phyloP scores from a whole-genome alignment of 2,888 invertebrate genomes.

The Scaptomyza cyrtandrae region DNA sequence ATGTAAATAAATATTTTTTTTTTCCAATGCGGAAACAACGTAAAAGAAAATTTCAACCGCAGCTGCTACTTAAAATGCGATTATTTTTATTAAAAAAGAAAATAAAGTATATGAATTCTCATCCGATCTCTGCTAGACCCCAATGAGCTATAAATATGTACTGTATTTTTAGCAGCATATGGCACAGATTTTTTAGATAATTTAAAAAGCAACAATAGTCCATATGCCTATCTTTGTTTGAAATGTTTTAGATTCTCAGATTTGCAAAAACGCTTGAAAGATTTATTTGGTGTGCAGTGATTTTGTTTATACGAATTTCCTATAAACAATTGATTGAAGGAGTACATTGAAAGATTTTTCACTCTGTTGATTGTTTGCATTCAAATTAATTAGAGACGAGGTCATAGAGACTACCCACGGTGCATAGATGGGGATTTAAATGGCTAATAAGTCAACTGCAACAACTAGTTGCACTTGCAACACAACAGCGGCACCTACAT shows the following conservation, averaged over 20 bases:
- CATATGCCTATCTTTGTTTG: constrained; percentile 4
- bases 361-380: constrained; percentile 34
- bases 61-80: constrained; percentile 1
- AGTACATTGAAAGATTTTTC: constrained; percentile 29
- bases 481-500: constrained; percentile 5
- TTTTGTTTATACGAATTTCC: constrained; percentile 29
- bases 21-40: constrained; percentile 1
- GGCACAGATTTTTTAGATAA: constrained; percentile 33
- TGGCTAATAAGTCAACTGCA: constrained; percentile 14
- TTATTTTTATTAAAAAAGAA: background rate
- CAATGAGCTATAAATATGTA: constrained; percentile 38
- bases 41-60: constrained; percentile 4
- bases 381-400: constrained; percentile 44
- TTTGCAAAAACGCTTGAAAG: constrained; percentile 49
- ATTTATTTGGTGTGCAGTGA: constrained; percentile 45
- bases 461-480: constrained; percentile 41
- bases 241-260: constrained; percentile 29
- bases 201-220: constrained; percentile 6
- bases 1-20: constrained; percentile 42
- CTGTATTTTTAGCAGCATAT: constrained; percentile 53
- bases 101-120: background rate
- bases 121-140: background rate
- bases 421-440: constrained; percentile 6
- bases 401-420: constrained; percentile 18
- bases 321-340: constrained; percentile 43